Evolutionary conservation across 2,113 vertebrate species (phyloP).

Genomic region (Amphilophus citrinellus): DNA sequence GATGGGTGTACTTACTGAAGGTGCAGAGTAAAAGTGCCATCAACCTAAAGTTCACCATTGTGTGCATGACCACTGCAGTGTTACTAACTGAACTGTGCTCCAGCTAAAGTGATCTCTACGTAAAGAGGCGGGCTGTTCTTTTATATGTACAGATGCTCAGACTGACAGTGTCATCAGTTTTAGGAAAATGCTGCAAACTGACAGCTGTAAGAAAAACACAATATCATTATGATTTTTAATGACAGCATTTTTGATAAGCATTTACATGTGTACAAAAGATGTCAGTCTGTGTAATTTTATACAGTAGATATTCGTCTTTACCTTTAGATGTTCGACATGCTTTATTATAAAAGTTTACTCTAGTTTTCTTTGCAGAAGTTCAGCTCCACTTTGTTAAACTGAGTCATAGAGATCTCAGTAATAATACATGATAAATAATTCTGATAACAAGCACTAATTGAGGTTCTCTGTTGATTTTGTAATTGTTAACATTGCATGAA

Average conservation of each 20-base stretch:
- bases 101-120: not conserved
- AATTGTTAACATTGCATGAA: not conserved
- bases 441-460: not conserved
- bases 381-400: not conserved
- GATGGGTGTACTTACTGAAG: not conserved
- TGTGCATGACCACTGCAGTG: not conserved
- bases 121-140: not conserved
- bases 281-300: not conserved
- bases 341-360: not conserved
- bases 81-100: constrained; percentile 14
- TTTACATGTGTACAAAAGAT: rapidly evolving
- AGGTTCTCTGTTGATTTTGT: not conserved
- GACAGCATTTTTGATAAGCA: not conserved
- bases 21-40: not conserved
- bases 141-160: not conserved
- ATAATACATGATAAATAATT: not conserved
- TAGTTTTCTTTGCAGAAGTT: rapidly evolving
- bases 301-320: not conserved
- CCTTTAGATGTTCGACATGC: too few relatives aligned
- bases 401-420: not conserved
- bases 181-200: not conserved
- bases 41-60: not conserved
- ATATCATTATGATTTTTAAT: not conserved
- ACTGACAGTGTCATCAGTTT: not conserved
- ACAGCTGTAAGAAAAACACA: not conserved